Conservation (phyloP, 2,888 invertebrate species). For the Acrocera orbiculus region DNA sequence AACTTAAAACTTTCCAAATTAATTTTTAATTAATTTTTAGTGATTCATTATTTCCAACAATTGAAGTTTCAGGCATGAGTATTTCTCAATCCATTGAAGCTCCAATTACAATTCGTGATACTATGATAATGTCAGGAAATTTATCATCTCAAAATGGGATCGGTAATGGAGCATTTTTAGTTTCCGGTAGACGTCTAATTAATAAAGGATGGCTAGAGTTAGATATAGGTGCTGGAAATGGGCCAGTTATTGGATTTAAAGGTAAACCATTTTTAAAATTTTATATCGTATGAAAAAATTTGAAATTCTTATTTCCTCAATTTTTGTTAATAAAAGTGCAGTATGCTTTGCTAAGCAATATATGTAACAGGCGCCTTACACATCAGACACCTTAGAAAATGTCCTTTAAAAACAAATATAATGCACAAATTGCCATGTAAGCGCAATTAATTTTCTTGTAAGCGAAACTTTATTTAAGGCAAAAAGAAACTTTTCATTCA, state of each 20-base stretch:
- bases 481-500: no score
- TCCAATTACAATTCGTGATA: slow-evolving; percentile 72
- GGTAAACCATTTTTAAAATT: slow-evolving; percentile 21
- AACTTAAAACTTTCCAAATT: slow-evolving; percentile 6
- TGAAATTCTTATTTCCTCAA: no score
- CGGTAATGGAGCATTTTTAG: slow-evolving; percentile 48
- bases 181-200: slow-evolving; percentile 58
- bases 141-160: slow-evolving; percentile 77
- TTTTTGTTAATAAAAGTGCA: no score
- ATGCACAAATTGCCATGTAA: no score
- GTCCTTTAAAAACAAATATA: no score
- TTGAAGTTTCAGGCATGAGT: slow-evolving; percentile 87
- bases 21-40: slow-evolving; percentile 22
- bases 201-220: slow-evolving; percentile 79
- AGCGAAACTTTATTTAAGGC: no score
- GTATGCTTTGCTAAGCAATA: no score
- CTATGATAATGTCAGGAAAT: slow-evolving; percentile 65
- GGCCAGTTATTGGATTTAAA: slow-evolving; percentile 59
- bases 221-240: slow-evolving; percentile 71
- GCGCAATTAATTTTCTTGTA: no score
- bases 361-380: no score
- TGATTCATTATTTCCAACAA: slow-evolving; percentile 40
- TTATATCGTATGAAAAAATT: background rate
- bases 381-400: no score
- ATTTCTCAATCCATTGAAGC: slow-evolving; percentile 87